These are phyloP conservation scores for Cancer borealis DNA, from an alignment of 2,888 invertebrate species.

Conservation along the genomic window DNA sequence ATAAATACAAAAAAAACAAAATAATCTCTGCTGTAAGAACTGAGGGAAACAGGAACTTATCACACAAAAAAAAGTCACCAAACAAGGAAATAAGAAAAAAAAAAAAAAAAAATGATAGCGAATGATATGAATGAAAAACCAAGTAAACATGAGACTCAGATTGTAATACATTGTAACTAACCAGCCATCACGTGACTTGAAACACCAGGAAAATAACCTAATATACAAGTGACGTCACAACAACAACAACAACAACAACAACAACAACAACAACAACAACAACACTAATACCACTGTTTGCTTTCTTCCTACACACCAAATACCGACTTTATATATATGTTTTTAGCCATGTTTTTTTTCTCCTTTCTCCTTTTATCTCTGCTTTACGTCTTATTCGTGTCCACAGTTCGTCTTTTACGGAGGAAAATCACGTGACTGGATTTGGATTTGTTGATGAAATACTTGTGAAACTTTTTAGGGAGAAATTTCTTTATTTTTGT, in stretches of 20 bases:
- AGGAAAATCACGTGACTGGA: background rate
- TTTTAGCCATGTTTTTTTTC: background rate
- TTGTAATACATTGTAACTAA: too few relatives aligned
- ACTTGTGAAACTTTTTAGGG: background rate
- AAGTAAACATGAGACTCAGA: background rate
- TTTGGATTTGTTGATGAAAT: background rate
- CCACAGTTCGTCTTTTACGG: background rate
- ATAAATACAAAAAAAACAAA: too few relatives aligned
- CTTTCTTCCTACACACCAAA: background rate
- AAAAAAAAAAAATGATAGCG: background rate
- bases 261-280: too few relatives aligned
- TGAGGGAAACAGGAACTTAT: too few relatives aligned
- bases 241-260: too few relatives aligned
- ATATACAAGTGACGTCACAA: too few relatives aligned
- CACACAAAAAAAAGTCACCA: too few relatives aligned
- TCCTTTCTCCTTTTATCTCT: background rate
- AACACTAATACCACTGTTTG: background rate
- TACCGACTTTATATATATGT: background rate
- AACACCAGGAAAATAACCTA: too few relatives aligned
- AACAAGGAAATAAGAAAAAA: too few relatives aligned
- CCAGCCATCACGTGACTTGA: too few relatives aligned
- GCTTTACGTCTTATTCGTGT: constrained; percentile 18
- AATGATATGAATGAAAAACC: background rate
- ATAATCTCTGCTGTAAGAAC: too few relatives aligned
- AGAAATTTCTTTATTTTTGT: background rate